Percentiles rank a stretch among this genome's conserved stretches.
phyloP scores from a whole-genome alignment of 2,888 invertebrate species.

The Dysmachus trigonus region DNA sequence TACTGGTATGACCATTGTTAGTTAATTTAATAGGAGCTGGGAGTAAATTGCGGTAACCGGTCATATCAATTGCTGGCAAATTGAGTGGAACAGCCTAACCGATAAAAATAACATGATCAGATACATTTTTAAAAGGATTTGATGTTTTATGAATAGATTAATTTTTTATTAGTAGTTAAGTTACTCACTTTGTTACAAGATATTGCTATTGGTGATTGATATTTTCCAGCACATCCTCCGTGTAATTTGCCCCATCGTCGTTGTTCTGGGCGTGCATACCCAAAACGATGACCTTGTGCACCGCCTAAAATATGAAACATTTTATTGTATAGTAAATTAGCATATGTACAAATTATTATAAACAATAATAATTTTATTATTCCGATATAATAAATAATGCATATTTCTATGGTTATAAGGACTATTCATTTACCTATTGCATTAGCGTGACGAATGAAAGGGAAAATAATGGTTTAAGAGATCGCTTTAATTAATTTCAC shows the following conservation, averaged over 20 bases:
- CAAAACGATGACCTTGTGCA: slow-evolving; percentile 65
- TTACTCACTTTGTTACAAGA: slow-evolving; percentile 65
- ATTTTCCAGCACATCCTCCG: slow-evolving; percentile 71
- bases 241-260: slow-evolving; percentile 72
- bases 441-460: too few species aligned
- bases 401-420: too few species aligned
- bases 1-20: slow-evolving; percentile 76
- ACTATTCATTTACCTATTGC: too few species aligned
- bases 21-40: slow-evolving; percentile 71
- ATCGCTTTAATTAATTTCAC: too few species aligned
- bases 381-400: too few species aligned
- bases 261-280: slow-evolving; percentile 72
- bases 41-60: slow-evolving; percentile 74
- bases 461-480: too few species aligned
- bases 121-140: not conserved
- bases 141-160: not conserved
- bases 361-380: too few species aligned
- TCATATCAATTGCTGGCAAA: slow-evolving; percentile 76
- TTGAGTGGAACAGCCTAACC: slow-evolving; percentile 56
- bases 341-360: too few species aligned
- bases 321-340: not conserved
- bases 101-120: not conserved
- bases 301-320: not conserved
- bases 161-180: not conserved
- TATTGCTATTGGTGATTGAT: slow-evolving; percentile 73